These are phyloP conservation scores for Pterocles burchelli DNA, from an alignment of 2,113 vertebrate species.

Conservation along the genomic window DNA sequence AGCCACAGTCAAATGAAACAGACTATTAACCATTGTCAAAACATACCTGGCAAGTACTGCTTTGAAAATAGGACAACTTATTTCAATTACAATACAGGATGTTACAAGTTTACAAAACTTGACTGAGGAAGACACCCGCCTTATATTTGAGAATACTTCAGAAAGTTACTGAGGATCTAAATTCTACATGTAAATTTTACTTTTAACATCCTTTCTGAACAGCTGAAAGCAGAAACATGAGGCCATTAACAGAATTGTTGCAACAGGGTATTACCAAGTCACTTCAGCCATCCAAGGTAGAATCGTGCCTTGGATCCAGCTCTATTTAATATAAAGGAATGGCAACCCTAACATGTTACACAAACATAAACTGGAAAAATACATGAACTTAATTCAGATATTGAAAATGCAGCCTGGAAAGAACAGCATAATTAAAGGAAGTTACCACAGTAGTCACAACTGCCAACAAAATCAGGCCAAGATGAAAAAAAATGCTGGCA, in stretches of 20 bases:
- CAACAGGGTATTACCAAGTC: not conserved
- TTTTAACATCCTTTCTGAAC: not conserved
- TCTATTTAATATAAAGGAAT: not conserved
- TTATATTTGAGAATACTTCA: not conserved
- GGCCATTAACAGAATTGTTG: not conserved
- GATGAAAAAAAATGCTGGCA: not conserved
- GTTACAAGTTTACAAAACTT: not conserved
- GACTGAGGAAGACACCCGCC: not conserved
- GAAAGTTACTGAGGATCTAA: not conserved
- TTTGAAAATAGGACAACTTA: not conserved
- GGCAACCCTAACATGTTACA: not conserved
- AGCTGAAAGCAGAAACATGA: not conserved
- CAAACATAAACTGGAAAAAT: not conserved
- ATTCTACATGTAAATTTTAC: not conserved
- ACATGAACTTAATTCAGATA: not conserved
- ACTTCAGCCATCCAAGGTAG: not conserved
- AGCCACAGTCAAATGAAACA: not conserved
- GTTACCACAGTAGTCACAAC: constrained; percentile 2
- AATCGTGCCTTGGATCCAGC: not conserved
- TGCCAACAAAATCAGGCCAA: constrained; percentile 23
- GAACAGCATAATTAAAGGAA: constrained; percentile 30
- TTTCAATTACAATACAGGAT: not conserved
- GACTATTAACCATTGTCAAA: not conserved
- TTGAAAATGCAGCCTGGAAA: constrained; percentile 26
- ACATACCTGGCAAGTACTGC: not conserved